Evolutionary conservation across 1,140 invertebrate genomes (phyloP).

Genomic region (Drosophila asahinai): DNA sequence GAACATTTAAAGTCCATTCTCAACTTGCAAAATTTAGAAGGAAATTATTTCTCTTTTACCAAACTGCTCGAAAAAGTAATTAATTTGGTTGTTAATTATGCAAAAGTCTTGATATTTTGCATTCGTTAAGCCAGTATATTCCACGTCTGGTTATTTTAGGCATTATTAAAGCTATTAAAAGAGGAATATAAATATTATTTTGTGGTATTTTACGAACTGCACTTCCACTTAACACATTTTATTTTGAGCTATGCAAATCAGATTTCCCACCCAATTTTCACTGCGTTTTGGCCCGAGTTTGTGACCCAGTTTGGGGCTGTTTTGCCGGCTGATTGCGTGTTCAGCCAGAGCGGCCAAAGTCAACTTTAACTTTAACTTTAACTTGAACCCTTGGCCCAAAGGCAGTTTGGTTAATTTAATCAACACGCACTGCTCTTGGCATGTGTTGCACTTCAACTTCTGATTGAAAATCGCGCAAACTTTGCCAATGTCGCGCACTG

Average conservation of each 20-base stretch:
- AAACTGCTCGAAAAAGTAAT: background rate
- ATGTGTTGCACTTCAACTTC: slow-evolving; percentile 63
- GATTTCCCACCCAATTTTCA: slow-evolving; percentile 8
- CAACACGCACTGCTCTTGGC: slow-evolving; percentile 76
- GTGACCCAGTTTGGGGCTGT: slow-evolving; percentile 69
- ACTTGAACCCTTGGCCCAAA: slow-evolving; percentile 55
- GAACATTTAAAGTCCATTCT: slow-evolving; percentile 11
- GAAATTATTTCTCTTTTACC: background rate
- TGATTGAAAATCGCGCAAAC: slow-evolving; percentile 68
- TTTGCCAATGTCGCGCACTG: slow-evolving; percentile 75
- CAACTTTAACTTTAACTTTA: slow-evolving; percentile 74
- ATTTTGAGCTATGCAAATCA: slow-evolving; percentile 67
- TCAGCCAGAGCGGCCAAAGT: slow-evolving; percentile 65
- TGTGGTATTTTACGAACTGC: slow-evolving; percentile 19
- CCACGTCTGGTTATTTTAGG: background rate
- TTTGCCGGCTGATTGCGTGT: slow-evolving; percentile 72
- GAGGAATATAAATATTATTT: background rate
- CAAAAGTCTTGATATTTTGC: slow-evolving; percentile 2
- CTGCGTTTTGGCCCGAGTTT: slow-evolving; percentile 65
- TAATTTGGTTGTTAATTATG: background rate
- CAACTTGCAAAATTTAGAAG: background rate
- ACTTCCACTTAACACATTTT: slow-evolving; percentile 42
- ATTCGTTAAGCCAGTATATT: background rate
- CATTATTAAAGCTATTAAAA: background rate
- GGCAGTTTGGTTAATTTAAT: slow-evolving; percentile 74